These are phyloP conservation scores for Gadopsis marmoratus DNA, from an alignment of 2,797 vertebrate species.

Conservation along the genomic window DNA sequence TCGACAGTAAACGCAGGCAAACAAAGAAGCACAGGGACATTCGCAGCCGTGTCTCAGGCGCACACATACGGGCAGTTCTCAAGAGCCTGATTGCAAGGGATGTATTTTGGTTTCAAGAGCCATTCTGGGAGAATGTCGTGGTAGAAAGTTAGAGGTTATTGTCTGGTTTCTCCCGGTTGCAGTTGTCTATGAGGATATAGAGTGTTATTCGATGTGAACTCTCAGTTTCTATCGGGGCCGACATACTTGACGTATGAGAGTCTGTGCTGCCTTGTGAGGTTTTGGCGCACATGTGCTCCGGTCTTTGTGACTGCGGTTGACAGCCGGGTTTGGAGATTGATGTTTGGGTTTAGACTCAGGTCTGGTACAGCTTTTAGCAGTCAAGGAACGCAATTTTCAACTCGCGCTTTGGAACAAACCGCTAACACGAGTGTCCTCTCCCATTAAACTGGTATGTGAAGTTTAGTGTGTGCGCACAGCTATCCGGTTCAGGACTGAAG, in stretches of 20 bases:
- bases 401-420: constrained; percentile 35
- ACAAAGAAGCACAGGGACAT: constrained; percentile 4
- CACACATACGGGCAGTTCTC: neutral
- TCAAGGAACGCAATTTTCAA: constrained; percentile 38
- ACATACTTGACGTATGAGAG: constrained; percentile 15
- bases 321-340: constrained; percentile 40
- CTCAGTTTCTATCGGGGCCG: neutral
- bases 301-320: constrained; percentile 41
- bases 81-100: neutral
- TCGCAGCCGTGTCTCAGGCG: neutral
- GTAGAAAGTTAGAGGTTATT: constrained; percentile 1
- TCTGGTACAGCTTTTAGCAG: constrained; percentile 47
- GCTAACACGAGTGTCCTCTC: constrained; percentile 15
- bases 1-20: constrained; percentile 10
- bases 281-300: constrained; percentile 24
- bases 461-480: constrained; percentile 25
- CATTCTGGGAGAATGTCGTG: neutral
- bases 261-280: constrained; percentile 37
- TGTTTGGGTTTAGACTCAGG: constrained; percentile 51
- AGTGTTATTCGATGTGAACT: constrained; percentile 21
- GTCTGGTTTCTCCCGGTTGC: constrained; percentile 7
- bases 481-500: constrained; percentile 31
- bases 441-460: constrained; percentile 33
- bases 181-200: neutral
- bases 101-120: constrained; percentile 10